Percentiles rank a stretch among this genome's conserved stretches.
Conservation (phyloP, 2,888 invertebrate genomes). For the Therioaphis trifolii region DNA sequence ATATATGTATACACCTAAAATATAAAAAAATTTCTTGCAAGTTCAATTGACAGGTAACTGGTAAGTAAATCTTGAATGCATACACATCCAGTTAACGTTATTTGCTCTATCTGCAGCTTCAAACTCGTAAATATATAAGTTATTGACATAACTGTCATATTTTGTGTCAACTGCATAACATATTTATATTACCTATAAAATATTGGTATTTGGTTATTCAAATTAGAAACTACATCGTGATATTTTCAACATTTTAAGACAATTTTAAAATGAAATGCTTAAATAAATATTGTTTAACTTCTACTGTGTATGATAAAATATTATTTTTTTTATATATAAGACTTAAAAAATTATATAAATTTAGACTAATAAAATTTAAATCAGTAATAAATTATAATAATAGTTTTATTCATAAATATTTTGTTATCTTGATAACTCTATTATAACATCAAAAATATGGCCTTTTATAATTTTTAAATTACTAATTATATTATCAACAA, state of each 20-base stretch:
- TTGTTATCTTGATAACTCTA: too few relatives aligned
- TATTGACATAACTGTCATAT: constrained; percentile 23
- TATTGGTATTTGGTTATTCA: background rate
- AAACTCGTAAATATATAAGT: background rate
- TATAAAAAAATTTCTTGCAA: background rate
- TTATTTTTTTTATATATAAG: too few relatives aligned
- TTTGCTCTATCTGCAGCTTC: background rate
- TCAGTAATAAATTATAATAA: too few relatives aligned
- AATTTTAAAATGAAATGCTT: background rate
- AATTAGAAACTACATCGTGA: background rate
- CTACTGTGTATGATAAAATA: too few relatives aligned
- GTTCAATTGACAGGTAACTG: constrained; percentile 8
- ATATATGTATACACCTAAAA: too few relatives aligned
- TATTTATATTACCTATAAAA: background rate
- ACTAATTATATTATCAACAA: too few relatives aligned
- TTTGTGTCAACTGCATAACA: background rate
- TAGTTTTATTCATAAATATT: too few relatives aligned
- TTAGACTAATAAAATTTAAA: too few relatives aligned
- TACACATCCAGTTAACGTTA: background rate
- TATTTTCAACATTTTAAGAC: background rate
- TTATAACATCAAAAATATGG: too few relatives aligned
- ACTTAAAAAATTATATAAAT: too few relatives aligned
- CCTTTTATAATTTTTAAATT: too few relatives aligned
- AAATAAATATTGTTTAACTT: background rate
- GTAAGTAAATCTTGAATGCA: constrained; percentile 14